Base-by-base conservation (phyloP, 2,797 vertebrate species). In the Anas georgica region DNA sequence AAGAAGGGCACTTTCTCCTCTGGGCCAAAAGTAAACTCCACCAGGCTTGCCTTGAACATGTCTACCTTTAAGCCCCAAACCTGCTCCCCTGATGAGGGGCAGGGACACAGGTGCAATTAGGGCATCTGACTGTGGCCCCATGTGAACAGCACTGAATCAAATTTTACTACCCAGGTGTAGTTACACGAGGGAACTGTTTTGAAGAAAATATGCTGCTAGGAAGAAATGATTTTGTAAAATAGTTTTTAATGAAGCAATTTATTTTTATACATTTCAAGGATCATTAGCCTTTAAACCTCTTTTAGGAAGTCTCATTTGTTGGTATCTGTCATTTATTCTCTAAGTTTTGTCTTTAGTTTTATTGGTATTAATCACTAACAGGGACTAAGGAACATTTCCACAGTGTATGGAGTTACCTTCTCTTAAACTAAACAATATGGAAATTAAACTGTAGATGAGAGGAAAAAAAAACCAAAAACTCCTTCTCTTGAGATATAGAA, bases 191-290 rank as follows among this genome's bases (percentile, higher is more conserved):
- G 95, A 95, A 83, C 86, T 91, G 72, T 89, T 94, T 8, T 85
- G 82, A 79, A 87, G 78, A 90, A 96, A 96, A 94, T 74, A 90
- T 28, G 54, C 78, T 87, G 91, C 86, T 93, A 85, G 88, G 86
- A 94, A 95, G 78, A 79, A 93, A 94, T 83, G 54, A 91, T 94
- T 94, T 93, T 91, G 83, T 94, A 95, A 94, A 96, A 96, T 91
- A 90, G 93, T 95, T 96, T 97, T 95, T 96, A 96, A 97, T 96
- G 95, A 95, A 97, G 95, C 94, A 94, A 96, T 96, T 97, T 93
- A 96, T 97, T 96, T 96, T 94, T 91, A 90, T 91, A 73, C 69
- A 84, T 91, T 95, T 92, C 93, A 96, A 94, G 95, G 95, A 83
- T 66, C 95, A 93, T 96, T 97, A 95, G 75, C 58, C 33, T 90